Evolutionary conservation across 2,113 vertebrate genomes (phyloP), one percentile per base, ranked within the genome.

Genomic region (Campylomormyrus numenius): DNA sequence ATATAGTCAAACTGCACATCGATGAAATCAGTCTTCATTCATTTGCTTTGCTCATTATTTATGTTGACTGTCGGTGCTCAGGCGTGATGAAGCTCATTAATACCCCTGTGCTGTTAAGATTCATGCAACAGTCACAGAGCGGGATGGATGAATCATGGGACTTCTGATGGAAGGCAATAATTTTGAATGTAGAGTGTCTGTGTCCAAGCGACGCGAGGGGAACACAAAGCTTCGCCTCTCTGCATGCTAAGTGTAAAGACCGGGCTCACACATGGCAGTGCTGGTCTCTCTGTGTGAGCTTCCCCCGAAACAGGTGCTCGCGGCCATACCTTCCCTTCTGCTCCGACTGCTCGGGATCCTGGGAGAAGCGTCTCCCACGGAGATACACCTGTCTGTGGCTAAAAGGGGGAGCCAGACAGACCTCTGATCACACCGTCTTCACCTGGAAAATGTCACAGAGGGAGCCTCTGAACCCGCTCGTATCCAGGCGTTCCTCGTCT

Each of bases 321-420:
- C 2, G 58, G 58, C 42, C 39, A 9, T 21, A 56, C 35, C 80
- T 52, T 52, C 80, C 77, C 80, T 5, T 85, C 89, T 24, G 74
- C 50, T 83, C 49, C 49, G 19, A n/a, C 88, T 39, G 39, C 35
- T 31, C 24, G 7, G 19, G 19, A 53, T 89, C 89, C 35, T 42
- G 74, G 50, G 49, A 80, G 50, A 21, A 10, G 21, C 21, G 10
- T n/a, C 52, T 46, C 89, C 89, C 11, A 48, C 52, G 56, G 89
- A 48, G 89, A 48, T 45, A 56, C 89, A 89, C 89, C 89, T 89
- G 89, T 85, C 77, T 39, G 19, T 46, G 52, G 52, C n/a, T 35
- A 56, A 50, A 85, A 53, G 49, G 50, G 49, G 74, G 49, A 53
- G 74, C 48, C 74, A 88, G 88, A 80, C 3, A 35, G 48, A 24